Evolutionary conservation across 2,888 invertebrate species (phyloP), one percentile per base, ranked within the genome.

Genomic region (Epistrophe eligans): DNA sequence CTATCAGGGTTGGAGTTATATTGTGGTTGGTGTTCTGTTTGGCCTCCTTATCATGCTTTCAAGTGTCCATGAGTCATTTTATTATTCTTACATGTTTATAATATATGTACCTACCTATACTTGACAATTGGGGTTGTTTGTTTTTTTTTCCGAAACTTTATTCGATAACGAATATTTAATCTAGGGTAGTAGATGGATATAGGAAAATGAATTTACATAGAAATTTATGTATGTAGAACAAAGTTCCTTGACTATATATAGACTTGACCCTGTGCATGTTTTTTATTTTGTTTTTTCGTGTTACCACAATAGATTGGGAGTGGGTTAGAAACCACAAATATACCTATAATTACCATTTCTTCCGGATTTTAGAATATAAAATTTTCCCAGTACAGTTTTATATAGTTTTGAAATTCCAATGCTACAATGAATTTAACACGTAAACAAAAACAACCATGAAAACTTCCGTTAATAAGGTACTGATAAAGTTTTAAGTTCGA

Each of bases 41-140:
- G 40, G 62, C 55, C 40, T 71, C 17, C 73, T 85, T 77, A 85
- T 77, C 85, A 74, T 43, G 6, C 24, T 38, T 55, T 62, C 1
- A 57, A 60, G 60, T 62, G 71, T 64, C 17, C 13, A 9, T 76
- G 80, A 84, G 71, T 79, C 79, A 83, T 73, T 55, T 77, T 55
- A 70, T 70, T 70, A 50, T 67, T 50, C 50, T 35, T 50, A 15
- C 67, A 50, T 67, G 55, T 15, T 32, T 2, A n/a, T 15, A n/a
- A n/a, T 40, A 17, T 52, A 24, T 24, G 38, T 50, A 60, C 4
- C 9, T 32, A 24, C n/a, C 28, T 73, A 55, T 28, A 62, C 62
- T 64, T 28, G 0, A 52, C 50, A 70, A 13, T 50, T 38, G 48
- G 70, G 70, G 70, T 70, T 70, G 40, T 6, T 70, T 70, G n/a